These are phyloP conservation scores for Pelecanoides urinatrix DNA, from an alignment of 2,113 vertebrate species.

Conservation along the genomic window DNA sequence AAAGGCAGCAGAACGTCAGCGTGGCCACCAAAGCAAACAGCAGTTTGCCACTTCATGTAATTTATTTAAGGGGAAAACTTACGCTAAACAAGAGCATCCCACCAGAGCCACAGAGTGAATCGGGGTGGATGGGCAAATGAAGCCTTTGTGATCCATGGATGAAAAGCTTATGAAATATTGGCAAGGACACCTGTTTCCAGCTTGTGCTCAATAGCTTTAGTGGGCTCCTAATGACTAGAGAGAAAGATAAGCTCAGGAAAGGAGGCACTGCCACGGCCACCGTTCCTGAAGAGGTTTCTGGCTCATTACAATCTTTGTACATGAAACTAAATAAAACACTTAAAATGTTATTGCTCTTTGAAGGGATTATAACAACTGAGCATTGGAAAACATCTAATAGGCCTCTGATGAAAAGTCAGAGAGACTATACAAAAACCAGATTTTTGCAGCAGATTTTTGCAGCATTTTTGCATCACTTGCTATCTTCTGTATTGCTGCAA, in stretches of 20 bases:
- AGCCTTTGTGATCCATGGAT: background rate
- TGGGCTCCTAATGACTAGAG: background rate
- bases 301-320: background rate
- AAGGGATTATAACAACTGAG: background rate
- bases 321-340: background rate
- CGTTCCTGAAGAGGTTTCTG: background rate
- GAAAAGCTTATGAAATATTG: background rate
- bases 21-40: background rate
- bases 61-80: background rate
- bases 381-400: background rate
- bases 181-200: background rate
- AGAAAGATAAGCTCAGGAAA: background rate
- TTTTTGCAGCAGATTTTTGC: background rate
- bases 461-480: background rate
- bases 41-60: background rate
- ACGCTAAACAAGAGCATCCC: background rate
- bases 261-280: background rate
- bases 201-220: background rate
- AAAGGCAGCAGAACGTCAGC: background rate
- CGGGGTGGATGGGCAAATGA: accelerated
- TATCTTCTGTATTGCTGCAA: background rate
- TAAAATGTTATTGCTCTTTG: background rate
- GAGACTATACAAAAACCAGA: background rate
- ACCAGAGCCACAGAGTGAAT: background rate
- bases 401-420: background rate